phyloP scores from a whole-genome alignment of 2,797 vertebrate genomes.

The Etheostoma perlongum region DNA sequence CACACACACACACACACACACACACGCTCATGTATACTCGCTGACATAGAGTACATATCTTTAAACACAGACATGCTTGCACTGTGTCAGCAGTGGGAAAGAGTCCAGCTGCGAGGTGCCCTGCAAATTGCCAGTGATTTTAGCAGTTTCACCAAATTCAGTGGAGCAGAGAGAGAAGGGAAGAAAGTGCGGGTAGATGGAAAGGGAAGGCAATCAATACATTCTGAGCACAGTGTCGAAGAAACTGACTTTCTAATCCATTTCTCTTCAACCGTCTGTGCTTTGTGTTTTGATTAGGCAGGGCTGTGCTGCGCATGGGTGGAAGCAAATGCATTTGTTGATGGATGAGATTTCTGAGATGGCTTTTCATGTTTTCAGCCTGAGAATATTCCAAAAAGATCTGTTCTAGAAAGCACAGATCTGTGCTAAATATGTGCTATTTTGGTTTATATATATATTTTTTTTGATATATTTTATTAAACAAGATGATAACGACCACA shows the following conservation, averaged over 20 bases:
- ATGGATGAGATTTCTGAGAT: constrained; percentile 53
- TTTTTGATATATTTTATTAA: too few species aligned
- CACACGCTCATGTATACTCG: not conserved
- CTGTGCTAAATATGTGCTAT: too few species aligned
- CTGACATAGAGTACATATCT: constrained; percentile 8
- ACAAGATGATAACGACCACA: too few species aligned
- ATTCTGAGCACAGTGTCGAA: constrained; percentile 49
- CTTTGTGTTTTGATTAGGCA: constrained; percentile 61
- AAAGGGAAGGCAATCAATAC: constrained; percentile 72
- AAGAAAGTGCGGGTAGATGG: constrained; percentile 41
- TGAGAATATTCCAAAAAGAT: constrained; percentile 26
- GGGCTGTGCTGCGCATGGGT: constrained; percentile 24
- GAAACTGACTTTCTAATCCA: constrained; percentile 68
- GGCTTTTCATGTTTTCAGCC: constrained; percentile 26
- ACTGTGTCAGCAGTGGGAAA: constrained; percentile 58
- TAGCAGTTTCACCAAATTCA: constrained; percentile 67
- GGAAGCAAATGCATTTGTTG: constrained; percentile 65
- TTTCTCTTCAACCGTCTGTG: constrained; percentile 56
- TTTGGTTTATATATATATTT: too few species aligned
- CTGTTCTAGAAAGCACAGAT: too few species aligned
- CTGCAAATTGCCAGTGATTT: constrained; percentile 75
- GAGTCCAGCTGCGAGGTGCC: constrained; percentile 68
- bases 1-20: not conserved
- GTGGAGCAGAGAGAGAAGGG: constrained; percentile 31
- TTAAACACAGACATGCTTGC: constrained; percentile 14